Conservation (phyloP, 2,888 invertebrate species). For the Electrophaes corylata region DNA sequence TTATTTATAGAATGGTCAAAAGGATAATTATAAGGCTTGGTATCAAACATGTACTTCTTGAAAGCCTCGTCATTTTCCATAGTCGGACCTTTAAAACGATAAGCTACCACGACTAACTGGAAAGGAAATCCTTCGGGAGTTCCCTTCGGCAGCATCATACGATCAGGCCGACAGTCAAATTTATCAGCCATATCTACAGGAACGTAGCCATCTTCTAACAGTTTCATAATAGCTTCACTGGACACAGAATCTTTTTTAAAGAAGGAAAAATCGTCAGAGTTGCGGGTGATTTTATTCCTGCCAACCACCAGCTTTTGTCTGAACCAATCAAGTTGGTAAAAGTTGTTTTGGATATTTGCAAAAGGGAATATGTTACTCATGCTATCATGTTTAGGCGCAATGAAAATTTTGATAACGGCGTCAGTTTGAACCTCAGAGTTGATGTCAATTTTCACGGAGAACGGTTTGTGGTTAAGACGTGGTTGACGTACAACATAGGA, state of each 20-base stretch:
- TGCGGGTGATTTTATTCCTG: constrained; percentile 86
- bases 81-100: constrained; percentile 75
- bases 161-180: constrained; percentile 86
- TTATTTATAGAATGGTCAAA: constrained; percentile 81
- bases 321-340: constrained; percentile 86
- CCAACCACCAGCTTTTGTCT: constrained; percentile 85
- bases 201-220: constrained; percentile 80
- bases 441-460: constrained; percentile 85
- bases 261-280: constrained; percentile 86
- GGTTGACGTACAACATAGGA: constrained; percentile 85
- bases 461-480: constrained; percentile 88
- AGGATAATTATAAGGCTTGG: constrained; percentile 83
- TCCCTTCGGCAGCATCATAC: constrained; percentile 89
- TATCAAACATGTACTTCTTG: constrained; percentile 67
- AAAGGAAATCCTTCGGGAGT: constrained; percentile 86
- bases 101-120: constrained; percentile 86
- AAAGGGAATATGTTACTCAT: constrained; percentile 78
- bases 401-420: constrained; percentile 86
- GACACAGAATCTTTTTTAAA: constrained; percentile 86
- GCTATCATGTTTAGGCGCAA: constrained; percentile 88
- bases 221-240: constrained; percentile 83
- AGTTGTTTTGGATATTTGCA: constrained; percentile 83
- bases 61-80: constrained; percentile 58
- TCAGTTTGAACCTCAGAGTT: constrained; percentile 84
- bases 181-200: constrained; percentile 79